Evolutionary conservation across 2,888 invertebrate species (phyloP), one percentile per base, ranked within the genome.

Genomic region (Monoplex corrugatus): DNA sequence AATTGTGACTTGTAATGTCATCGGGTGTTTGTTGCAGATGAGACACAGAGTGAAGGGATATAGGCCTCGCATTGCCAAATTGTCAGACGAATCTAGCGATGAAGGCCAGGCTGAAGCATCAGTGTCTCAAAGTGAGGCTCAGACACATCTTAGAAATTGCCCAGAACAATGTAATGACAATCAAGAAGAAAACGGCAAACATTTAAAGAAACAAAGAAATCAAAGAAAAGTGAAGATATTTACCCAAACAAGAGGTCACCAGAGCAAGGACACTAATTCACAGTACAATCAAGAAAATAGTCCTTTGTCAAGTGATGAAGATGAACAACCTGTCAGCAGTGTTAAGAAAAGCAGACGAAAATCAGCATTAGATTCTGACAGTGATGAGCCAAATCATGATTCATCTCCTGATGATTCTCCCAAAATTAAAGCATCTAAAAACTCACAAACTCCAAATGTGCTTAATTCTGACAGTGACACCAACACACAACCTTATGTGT

Each of bases 1-100:
- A 13, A 16, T 57, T 57, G 57, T 16, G 23, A 23, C 57, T 57
- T 57, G 13, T 57, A 16, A 23, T 13, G 57, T 13, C 13, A 57
- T n/a, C n/a, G n/a, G 32, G 13, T 8, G 40, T 63, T 23, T 86
- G 86, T 86, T 86, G 50, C 86, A 86, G 86, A 86, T n/a, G 19
- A 35, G n/a, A 6, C 86, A 86, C 68, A 40, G 86, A 44, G 86
- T 86, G 32, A 68, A 86, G 57, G 86, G 86, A 3, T 86, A 86
- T 68, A 63, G 86, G 43, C 68, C 86, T 35, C 63, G 86, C 38
- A 63, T 86, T 16, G 86, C 35, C 68, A 86, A 68, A 3, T 3
- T 28, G 43, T 13, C 13, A 5, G 19, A 35, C 43, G 86, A 86
- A 32, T 68, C 86, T 13, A 86, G 86, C 68, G 68, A 68, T 0